phyloP scores from a whole-genome alignment of 1,140 invertebrate genomes.

The Bursaphelenchus mucronatus region DNA sequence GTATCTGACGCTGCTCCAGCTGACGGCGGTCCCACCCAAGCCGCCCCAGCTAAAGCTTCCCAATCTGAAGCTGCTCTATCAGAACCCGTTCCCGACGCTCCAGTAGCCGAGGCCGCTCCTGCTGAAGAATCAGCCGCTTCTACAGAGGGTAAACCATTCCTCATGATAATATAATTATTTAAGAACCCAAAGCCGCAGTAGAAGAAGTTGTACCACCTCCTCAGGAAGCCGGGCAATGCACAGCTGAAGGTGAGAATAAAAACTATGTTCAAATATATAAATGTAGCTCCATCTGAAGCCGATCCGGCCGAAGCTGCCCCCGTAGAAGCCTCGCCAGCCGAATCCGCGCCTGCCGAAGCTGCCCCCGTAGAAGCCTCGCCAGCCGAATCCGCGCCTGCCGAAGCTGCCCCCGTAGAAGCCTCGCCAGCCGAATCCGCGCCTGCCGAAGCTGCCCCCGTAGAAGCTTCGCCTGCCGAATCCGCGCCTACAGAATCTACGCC shows the following conservation, averaged over 20 bases:
- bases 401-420: too few species aligned
- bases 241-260: constrained; percentile 6
- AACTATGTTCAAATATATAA: too few species aligned
- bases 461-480: too few species aligned
- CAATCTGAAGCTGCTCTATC: constrained; percentile 1
- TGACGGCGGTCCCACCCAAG: constrained; percentile 3
- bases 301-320: too few species aligned
- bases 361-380: too few species aligned
- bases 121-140: not conserved
- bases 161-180: too few species aligned
- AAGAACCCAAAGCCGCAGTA: not conserved
- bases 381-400: too few species aligned
- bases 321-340: not conserved
- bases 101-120: not conserved
- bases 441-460: not conserved
- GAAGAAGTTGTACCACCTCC: constrained; percentile 16
- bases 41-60: not conserved
- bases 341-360: not conserved
- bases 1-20: constrained; percentile 8
- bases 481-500: too few species aligned
- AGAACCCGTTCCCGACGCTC: constrained; percentile 5
- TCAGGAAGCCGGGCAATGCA: not conserved
- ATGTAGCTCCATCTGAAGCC: too few species aligned
- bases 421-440: not conserved
- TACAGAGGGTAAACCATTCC: not conserved